Base-by-base conservation (phyloP, 2,113 vertebrate species). In the Protomyctophum bolini region DNA sequence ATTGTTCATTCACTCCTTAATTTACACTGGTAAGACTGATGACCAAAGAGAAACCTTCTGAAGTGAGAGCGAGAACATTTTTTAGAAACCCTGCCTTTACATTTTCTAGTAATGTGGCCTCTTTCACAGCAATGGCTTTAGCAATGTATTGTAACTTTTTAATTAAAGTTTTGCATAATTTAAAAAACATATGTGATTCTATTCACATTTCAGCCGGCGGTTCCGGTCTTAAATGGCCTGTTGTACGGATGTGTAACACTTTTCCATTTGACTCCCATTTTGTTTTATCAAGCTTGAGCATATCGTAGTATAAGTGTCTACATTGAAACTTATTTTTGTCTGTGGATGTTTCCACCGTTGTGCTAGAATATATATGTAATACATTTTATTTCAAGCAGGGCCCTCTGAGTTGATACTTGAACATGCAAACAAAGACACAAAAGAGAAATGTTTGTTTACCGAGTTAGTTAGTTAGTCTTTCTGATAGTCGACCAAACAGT, bases 401-500 rank as follows among this genome's bases (percentile, higher is more conserved):
- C 55, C 77, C 46, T 79, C 47, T 41, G 61, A 9, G 41, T 66
- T 77, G 57, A 73, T 88, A 86, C 73, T 79, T 85, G 58, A 85
- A 87, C 28, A 58, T 71, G 68, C 48, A 69, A 76, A 84, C 15
- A 84, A 84, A 55, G 59, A 83, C 59, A 66, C 46, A 70, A 62
- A 80, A 72, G 28, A 5, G 9, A 68, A 54, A 12, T 8, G 48
- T n/a, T 45, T 77, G 54, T 83, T 79, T 62, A 67, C 60, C 29
- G 66, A 10, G 12, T 80, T 7, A 12, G 10, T 80, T 7, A 12
- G 11, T 63, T 48, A 29, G 64, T 28, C 68, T 67, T 64, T 65
- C 45, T 64, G 49, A 65, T 55, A 11, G 9, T 51, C 21, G 50
- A 28, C 10, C 10, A 7, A 59, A 64, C 10, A 63, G 33, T 41